Evolutionary conservation across 2,797 vertebrate species (phyloP).

Genomic region (Cygnus olor): DNA sequence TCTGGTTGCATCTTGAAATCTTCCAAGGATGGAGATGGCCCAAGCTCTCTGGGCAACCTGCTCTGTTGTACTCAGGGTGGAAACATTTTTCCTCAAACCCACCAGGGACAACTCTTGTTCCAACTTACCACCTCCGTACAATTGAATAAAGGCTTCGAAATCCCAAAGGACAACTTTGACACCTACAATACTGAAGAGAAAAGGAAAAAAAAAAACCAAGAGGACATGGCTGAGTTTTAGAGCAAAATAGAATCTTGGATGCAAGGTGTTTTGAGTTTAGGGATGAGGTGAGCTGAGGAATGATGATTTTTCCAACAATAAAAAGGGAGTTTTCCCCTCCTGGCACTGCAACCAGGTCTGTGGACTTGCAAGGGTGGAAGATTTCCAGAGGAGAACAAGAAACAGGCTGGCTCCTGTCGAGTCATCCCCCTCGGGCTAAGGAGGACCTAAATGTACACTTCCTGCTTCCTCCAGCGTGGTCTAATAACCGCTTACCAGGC

Average conservation of each 20-base stretch:
- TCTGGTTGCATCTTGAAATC: not conserved
- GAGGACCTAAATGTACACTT: not conserved
- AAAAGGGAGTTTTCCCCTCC: not conserved
- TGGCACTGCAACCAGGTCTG: not conserved
- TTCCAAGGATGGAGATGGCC: no score
- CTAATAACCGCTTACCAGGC: not conserved
- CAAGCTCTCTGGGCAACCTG: not conserved
- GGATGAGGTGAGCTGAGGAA: not conserved
- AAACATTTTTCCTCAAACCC: not conserved
- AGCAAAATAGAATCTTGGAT: not conserved
- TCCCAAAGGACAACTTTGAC: not conserved
- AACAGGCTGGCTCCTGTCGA: not conserved
- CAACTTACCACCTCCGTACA: not conserved
- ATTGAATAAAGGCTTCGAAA: not conserved
- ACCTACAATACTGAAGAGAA: not conserved
- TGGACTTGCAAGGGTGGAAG: not conserved
- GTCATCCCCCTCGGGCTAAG: not conserved
- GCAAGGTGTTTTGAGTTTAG: not conserved
- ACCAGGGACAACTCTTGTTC: not conserved
- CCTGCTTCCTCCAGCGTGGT: not conserved
- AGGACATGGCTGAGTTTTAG: not conserved
- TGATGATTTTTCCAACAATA: not conserved
- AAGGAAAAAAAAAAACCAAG: not conserved
- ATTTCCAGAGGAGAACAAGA: not conserved
- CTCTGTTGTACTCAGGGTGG: not conserved